Base-by-base conservation (phyloP, 2,888 invertebrate genomes). In the Epirrita christyi region DNA sequence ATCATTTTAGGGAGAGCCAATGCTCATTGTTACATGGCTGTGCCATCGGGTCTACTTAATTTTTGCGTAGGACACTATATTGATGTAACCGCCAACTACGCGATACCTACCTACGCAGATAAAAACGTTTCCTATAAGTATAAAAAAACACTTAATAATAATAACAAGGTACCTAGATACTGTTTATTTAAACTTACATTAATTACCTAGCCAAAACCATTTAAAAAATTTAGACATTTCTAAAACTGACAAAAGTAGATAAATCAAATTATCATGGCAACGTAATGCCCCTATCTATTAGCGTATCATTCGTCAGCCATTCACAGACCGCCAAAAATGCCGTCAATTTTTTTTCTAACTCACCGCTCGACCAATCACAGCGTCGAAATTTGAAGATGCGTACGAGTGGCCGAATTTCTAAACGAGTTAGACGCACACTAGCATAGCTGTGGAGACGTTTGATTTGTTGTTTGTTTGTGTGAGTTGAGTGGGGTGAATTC, bases 341-440 rank as follows among this genome's bases (percentile, higher is more conserved):
- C 70, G 65, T 81, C 79, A 80, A 81, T 75, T 82, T 84, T n/a
- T 84, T 86, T 88, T 82, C 84, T 85, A 86, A 78, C 64, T 59
- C 45, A 47, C 45, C 57, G 56, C 47, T 13, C 64, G 61, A 61
- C 86, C 86, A 87, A 87, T 87, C 62, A 68, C 46, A 61, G 42
- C 63, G 64, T 64, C 54, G 65, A 76, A 78, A 76, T 70, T 72
- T 64, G 71, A 72, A 72, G 81, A 80, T 85, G 85, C 84, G 85
- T 78, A 59, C 52, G 88, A 89, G 88, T 88, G 88, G 88, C 79
- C 73, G 73, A 87, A 78, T 77, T 74, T 80, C 65, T 76, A 76
- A 81, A 73, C 78, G 72, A 66, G 74, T 86, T 88, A 87, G 85
- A 84, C 76, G 73, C 85, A 83, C 83, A 87, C 87, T 75, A 55